These are phyloP conservation scores for Thalassophryne amazonica DNA, from an alignment of 2,797 vertebrate species.

Conservation along the genomic window DNA sequence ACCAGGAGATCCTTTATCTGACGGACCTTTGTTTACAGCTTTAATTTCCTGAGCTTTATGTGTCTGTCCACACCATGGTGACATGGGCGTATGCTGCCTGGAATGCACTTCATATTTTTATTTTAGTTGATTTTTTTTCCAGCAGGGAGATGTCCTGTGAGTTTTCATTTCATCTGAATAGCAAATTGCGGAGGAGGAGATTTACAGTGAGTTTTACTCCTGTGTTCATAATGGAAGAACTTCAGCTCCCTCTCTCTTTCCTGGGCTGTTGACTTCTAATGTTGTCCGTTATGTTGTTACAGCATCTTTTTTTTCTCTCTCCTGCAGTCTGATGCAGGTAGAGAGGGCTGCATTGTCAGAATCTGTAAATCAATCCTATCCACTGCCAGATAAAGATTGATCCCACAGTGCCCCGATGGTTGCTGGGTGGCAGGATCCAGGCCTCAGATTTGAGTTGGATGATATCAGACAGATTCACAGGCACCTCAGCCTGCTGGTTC, in stretches of 20 bases:
- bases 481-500: slow-evolving; percentile 71
- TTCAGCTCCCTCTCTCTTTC: slow-evolving; percentile 34
- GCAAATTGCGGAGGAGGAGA: slow-evolving; percentile 36
- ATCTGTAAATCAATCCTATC: slow-evolving; percentile 81
- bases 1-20: slow-evolving; percentile 80
- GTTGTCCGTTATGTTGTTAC: slow-evolving; percentile 56
- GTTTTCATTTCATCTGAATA: slow-evolving; percentile 58
- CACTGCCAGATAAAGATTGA: slow-evolving; percentile 81
- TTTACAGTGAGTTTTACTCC: slow-evolving; percentile 31
- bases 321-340: slow-evolving; percentile 68
- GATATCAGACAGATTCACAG: slow-evolving; percentile 74
- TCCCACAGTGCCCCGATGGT: slow-evolving; percentile 71
- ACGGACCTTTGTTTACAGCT: slow-evolving; percentile 81
- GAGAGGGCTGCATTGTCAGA: slow-evolving; percentile 77
- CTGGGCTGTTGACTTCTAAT: slow-evolving; percentile 41
- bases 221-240: slow-evolving; percentile 18
- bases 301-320: slow-evolving; percentile 67
- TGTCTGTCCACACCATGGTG: slow-evolving; percentile 52
- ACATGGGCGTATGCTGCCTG: slow-evolving; percentile 52
- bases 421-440: slow-evolving; percentile 62
- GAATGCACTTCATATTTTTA: slow-evolving; percentile 73
- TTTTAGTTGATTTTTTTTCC: too few species aligned
- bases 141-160: slow-evolving; percentile 54
- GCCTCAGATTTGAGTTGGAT: slow-evolving; percentile 77
- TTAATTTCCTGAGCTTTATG: slow-evolving; percentile 83